A percentile compares a stretch with the other conserved stretches of the same genome.
Evolutionary conservation across 2,113 vertebrate species (phyloP).

Genomic region (Bungarus multicinctus): DNA sequence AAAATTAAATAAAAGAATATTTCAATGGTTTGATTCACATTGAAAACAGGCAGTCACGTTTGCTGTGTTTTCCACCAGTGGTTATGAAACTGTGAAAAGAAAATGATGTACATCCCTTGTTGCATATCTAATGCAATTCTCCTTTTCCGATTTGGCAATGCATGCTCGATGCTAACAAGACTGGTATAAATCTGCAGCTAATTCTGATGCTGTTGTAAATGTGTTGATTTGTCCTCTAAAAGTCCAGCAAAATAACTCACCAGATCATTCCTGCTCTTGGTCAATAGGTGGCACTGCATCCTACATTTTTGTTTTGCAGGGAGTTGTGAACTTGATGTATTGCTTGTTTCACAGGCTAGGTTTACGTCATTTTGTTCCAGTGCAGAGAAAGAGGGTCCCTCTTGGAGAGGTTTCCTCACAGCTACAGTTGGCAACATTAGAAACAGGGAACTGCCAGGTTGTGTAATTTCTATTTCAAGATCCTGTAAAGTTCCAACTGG

Average conservation of each 20-base stretch:
- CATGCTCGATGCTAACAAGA: neutral
- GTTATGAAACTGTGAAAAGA: neutral
- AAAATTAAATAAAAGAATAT: neutral
- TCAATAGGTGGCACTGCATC: constrained; percentile 3
- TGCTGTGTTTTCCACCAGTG: neutral
- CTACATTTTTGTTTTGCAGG: neutral
- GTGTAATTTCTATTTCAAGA: neutral
- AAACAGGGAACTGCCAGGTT: neutral
- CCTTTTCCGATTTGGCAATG: neutral
- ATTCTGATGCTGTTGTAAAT: neutral
- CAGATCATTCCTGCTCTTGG: neutral
- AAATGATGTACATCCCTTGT: neutral
- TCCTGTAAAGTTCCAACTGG: neutral
- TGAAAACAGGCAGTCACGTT: neutral
- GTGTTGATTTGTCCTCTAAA: neutral
- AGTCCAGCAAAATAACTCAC: neutral
- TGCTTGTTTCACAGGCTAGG: fast-evolving
- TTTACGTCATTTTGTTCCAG: neutral
- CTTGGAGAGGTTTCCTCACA: neutral
- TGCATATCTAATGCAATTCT: neutral
- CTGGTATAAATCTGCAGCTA: neutral
- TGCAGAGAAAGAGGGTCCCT: neutral
- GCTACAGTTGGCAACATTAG: neutral
- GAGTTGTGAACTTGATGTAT: neutral
- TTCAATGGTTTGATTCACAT: neutral